A percentile compares a stretch with the other conserved stretches of the same genome.
These are phyloP conservation scores for Rhinogobio ventralis DNA, from an alignment of 2,797 vertebrate species.

Conservation along the genomic window DNA sequence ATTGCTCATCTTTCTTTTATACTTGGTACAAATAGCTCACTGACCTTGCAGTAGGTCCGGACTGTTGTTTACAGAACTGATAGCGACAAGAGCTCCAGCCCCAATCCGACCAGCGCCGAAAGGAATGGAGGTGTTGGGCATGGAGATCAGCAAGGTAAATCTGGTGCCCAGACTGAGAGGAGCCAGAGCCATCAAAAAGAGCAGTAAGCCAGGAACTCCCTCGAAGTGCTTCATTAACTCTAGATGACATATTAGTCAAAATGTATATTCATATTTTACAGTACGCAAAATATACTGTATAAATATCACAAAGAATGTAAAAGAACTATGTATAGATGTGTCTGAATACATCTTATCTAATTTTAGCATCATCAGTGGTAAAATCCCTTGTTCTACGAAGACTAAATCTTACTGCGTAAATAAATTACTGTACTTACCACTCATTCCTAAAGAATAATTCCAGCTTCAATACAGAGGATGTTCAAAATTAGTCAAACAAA, in stretches of 20 bases:
- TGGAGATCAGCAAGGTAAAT: slow-evolving; percentile 64
- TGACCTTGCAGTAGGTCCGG: slow-evolving; percentile 60
- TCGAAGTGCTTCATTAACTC: slow-evolving; percentile 18
- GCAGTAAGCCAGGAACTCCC: background rate
- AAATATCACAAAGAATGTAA: background rate
- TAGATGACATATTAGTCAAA: slow-evolving; percentile 19
- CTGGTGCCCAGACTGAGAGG: slow-evolving; percentile 17
- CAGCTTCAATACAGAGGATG: background rate
- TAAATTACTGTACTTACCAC: slow-evolving; percentile 32
- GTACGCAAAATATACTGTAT: background rate
- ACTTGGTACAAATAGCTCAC: slow-evolving; percentile 1
- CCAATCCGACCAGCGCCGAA: slow-evolving; percentile 63
- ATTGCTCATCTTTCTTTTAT: background rate
- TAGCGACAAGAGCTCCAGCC: slow-evolving; percentile 62
- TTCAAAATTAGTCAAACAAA: background rate
- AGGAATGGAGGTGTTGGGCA: slow-evolving; percentile 61
- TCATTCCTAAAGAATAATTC: slow-evolving; percentile 6
- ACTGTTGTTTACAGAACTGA: slow-evolving; percentile 61
- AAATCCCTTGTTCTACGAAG: background rate
- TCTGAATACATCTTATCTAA: background rate
- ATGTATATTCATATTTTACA: background rate
- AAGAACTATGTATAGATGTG: background rate
- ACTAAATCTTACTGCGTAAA: too few species aligned
- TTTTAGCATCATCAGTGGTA: background rate
- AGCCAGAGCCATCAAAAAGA: slow-evolving; percentile 32